Conservation (phyloP, 2,888 invertebrate genomes). For the Pristionchus maxplancki region DNA sequence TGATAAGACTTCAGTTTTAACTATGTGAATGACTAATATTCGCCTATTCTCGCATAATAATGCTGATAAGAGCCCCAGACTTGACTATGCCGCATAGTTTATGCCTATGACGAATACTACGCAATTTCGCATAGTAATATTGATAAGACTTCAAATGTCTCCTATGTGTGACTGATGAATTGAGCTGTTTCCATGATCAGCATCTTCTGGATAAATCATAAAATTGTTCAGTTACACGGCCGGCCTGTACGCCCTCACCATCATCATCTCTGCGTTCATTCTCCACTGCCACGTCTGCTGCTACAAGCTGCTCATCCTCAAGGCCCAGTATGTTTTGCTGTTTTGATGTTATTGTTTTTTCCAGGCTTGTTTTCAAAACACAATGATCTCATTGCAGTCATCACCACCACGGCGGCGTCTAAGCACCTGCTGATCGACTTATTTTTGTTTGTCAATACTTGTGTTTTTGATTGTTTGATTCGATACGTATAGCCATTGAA, state of each 20-base stretch:
- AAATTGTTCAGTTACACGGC: neutral
- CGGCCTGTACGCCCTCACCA: neutral
- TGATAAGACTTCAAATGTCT: too few relatives aligned
- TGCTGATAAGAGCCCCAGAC: too few relatives aligned
- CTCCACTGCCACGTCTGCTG: conserved; percentile 24
- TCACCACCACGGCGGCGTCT: neutral
- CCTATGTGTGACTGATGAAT: too few relatives aligned
- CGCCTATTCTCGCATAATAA: too few relatives aligned
- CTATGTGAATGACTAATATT: neutral
- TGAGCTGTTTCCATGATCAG: neutral
- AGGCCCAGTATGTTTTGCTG: conserved; percentile 4
- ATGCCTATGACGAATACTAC: too few relatives aligned
- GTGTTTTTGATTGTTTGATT: neutral
- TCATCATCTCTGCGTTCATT: neutral
- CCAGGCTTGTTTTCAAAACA: neutral
- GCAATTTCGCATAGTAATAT: too few relatives aligned
- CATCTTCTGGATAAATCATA: neutral
- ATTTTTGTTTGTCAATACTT: neutral
- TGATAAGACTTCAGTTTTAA: neutral
- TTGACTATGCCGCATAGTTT: too few relatives aligned
- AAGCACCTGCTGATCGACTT: neutral
- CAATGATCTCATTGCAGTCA: neutral
- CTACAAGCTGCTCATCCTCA: conserved; percentile 38
- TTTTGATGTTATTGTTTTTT: neutral
- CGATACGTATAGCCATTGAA: neutral